Evolutionary conservation across 2,113 vertebrate species (phyloP), one percentile per base, ranked within the genome.

Genomic region (Proterorhinus semilunaris): DNA sequence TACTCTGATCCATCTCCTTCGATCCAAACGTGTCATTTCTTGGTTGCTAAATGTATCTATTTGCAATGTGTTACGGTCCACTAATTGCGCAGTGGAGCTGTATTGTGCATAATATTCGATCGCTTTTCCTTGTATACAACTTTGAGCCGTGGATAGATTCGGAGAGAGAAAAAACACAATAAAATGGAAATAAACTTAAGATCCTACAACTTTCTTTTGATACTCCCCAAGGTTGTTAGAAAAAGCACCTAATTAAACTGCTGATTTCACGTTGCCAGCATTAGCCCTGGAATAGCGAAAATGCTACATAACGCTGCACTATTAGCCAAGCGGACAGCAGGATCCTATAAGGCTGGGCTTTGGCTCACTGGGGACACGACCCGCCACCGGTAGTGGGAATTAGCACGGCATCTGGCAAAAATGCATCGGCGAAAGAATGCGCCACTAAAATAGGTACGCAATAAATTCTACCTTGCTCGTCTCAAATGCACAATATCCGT

Each of bases 271-370:
- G 15, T 74, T 70, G 81, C 74, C 83, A 79, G 66, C 86, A 86
- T 87, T 84, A 86, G 76, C 73, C 42, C 74, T 76, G 86, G 78
- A 73, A 68, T 70, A 78, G 76, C 74, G 74, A 55, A 81, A 70
- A 87, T 78, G 79, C 85, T 81, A 86, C 73, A 87, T 72, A 88
- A 83, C 62, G 66, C 77, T 78, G 73, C 63, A 72, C 82, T 79
- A 83, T 83, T 85, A 85, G 79, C 86, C 82, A 82, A 86, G 84
- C 78, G 75, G 77, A 75, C 73, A 80, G 76, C 72, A 83, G 74
- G 78, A 78, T 67, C 69, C 75, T 66, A 75, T 87, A 68, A 66
- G 69, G 76, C 75, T 82, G 68, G 51, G 74, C 69, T 74, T 77
- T 49, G 82, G 71, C 83, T 84, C 80, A 72, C 72, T 51, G 58